Evolutionary conservation across 2,888 invertebrate species (phyloP).

Genomic region (Sipunculus nudus): DNA sequence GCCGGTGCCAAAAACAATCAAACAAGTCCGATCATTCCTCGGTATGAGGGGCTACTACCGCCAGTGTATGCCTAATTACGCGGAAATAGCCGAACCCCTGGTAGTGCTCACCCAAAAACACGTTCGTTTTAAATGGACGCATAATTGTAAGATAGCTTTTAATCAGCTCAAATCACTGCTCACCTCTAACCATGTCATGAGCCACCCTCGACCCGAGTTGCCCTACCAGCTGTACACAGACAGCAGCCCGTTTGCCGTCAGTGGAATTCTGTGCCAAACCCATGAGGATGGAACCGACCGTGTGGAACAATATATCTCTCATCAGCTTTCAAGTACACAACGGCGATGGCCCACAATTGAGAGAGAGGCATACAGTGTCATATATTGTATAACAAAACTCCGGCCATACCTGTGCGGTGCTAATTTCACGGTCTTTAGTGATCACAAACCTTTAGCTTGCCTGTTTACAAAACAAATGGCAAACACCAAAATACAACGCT

Average conservation of each 20-base stretch:
- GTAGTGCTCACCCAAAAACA: not conserved
- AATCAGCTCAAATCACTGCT: conserved; percentile 2
- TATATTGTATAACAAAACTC: not conserved
- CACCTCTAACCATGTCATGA: not conserved
- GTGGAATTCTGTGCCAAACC: not conserved
- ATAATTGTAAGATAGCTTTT: not conserved
- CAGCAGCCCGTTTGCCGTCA: conserved; percentile 3
- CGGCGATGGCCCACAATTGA: not conserved
- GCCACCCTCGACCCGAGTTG: not conserved
- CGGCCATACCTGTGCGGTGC: conserved; percentile 5
- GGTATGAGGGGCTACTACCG: conserved; percentile 12
- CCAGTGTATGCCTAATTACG: conserved; percentile 1
- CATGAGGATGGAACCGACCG: not conserved
- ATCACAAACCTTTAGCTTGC: conserved; percentile 8
- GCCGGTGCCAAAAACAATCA: not conserved
- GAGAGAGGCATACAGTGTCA: not conserved
- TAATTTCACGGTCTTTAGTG: conserved; percentile 12
- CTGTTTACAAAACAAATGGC: conserved; percentile 8
- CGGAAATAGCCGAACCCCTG: conserved; percentile 2
- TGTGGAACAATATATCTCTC: not conserved
- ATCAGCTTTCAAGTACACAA: not conserved
- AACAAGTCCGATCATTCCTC: conserved; percentile 11
- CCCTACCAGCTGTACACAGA: conserved; percentile 14
- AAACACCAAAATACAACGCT: conserved; percentile 14
- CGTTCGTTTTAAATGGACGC: not conserved